Base-by-base conservation (phyloP, 2,797 vertebrate genomes). In the Anguilla pacifica region DNA sequence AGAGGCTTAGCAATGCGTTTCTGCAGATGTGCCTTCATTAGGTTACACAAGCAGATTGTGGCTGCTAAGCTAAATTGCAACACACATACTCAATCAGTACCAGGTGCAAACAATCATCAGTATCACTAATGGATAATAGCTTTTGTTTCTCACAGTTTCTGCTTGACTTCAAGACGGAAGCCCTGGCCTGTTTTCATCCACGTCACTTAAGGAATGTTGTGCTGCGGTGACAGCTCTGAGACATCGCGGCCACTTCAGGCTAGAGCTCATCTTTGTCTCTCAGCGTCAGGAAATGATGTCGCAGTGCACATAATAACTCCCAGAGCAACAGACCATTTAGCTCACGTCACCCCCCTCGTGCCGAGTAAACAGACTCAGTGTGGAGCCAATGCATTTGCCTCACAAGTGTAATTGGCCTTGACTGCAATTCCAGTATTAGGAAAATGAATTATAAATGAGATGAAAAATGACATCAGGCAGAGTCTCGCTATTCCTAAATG, bases 361-460 rank as follows among this genome's bases (percentile, higher is more conserved):
- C 35, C 13, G 35, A 39, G 22, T 77, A 77, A 39, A 77, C 31
- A 77, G 72, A 39, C 83, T 84, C 55, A 61, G 31, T 84, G 55
- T 61, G 83, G 83, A 53, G 31, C 31, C 2, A 22, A 43, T 39
- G 28, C 31, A 59, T 84, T 84, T 35, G 53, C 55, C 31, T 84
- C 28, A 11, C 51, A n/a, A 35, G 83, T 22, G 53, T 84, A 84
- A 84, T 59, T 84, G 55, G 31, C 55, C 83, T 28, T 61, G 83
- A 59, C 83, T 84, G 53, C 28, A 84, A 4, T 77, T 77, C 72
- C 31, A 77, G 35, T 77, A 77, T 84, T 55, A 84, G 55, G 35
- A 84, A 39, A 57, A 59, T 84, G 13, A 84, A 84, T 59, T 61
- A 84, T 83, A 55, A 55, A 83, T 55, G 28, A 83, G 82, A 55